phyloP scores from a whole-genome alignment of 1,140 invertebrate species.

The Holcopasites calliopsidis region DNA sequence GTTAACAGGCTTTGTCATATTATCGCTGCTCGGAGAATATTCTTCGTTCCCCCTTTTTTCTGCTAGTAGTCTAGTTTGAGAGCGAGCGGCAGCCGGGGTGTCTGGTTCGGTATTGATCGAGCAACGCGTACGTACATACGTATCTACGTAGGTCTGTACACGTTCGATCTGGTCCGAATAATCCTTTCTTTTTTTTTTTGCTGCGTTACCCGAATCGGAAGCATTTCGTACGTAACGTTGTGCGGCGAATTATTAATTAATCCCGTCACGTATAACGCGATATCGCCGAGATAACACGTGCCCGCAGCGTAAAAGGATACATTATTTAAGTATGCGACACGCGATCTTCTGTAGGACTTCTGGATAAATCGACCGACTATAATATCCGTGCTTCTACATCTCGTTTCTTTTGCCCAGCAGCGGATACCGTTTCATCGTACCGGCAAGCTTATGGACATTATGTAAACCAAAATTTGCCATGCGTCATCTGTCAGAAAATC shows the following conservation, averaged over 20 bases:
- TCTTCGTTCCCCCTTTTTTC: slow-evolving; percentile 16
- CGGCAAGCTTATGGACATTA: too few relatives aligned
- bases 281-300: not conserved
- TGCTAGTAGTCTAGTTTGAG: slow-evolving; percentile 33
- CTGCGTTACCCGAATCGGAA: not conserved
- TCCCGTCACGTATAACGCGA: not conserved
- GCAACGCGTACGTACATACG: slow-evolving; percentile 35
- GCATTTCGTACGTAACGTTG: slow-evolving; percentile 12
- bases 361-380: not conserved
- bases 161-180: slow-evolving; percentile 2
- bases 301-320: not conserved
- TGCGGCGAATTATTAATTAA: slow-evolving; percentile 1
- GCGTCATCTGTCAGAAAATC: too few relatives aligned
- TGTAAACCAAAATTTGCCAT: too few relatives aligned
- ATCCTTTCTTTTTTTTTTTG: not conserved
- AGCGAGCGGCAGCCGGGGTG: slow-evolving; percentile 57
- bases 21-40: slow-evolving; percentile 15
- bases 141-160: slow-evolving; percentile 2
- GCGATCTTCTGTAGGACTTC: not conserved
- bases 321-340: not conserved
- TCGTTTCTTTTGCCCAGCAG: too few relatives aligned
- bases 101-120: slow-evolving; percentile 69
- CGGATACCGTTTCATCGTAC: too few relatives aligned
- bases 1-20: not conserved
- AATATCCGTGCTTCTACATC: not conserved